Evolutionary conservation across 2,888 invertebrate genomes (phyloP).

Genomic region (Homarus gammarus): DNA sequence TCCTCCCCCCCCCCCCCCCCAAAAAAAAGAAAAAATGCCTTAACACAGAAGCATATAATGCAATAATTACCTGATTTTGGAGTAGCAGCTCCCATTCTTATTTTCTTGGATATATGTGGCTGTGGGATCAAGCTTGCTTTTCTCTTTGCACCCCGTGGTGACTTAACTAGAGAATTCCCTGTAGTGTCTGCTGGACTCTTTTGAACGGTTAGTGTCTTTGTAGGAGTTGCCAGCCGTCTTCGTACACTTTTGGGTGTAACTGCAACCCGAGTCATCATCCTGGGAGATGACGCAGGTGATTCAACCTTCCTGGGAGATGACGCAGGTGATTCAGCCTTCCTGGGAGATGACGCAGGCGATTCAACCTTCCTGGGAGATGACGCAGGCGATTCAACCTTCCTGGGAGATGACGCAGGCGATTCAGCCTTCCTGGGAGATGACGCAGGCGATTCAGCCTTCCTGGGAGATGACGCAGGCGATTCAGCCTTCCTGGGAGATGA

Average conservation of each 20-base stretch:
- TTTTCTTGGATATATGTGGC: neutral
- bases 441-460: neutral
- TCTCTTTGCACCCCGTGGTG: neutral
- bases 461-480: neutral
- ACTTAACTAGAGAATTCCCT: neutral
- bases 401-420: neutral
- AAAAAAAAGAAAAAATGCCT: neutral
- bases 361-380: neutral
- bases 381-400: neutral
- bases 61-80: constrained; percentile 18
- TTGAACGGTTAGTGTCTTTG: too few species aligned
- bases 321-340: neutral
- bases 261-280: neutral
- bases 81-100: neutral
- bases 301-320: neutral
- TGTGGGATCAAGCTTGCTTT: constrained; percentile 11
- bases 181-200: neutral
- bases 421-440: neutral
- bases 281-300: neutral
- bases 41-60: neutral
- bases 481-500: neutral
- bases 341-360: neutral
- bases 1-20: too few species aligned
- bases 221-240: neutral
- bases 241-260: neutral